A percentile compares a stretch with the other conserved stretches of the same genome.
phyloP scores from a whole-genome alignment of 2,888 invertebrate species.

The Idaea biselata region DNA sequence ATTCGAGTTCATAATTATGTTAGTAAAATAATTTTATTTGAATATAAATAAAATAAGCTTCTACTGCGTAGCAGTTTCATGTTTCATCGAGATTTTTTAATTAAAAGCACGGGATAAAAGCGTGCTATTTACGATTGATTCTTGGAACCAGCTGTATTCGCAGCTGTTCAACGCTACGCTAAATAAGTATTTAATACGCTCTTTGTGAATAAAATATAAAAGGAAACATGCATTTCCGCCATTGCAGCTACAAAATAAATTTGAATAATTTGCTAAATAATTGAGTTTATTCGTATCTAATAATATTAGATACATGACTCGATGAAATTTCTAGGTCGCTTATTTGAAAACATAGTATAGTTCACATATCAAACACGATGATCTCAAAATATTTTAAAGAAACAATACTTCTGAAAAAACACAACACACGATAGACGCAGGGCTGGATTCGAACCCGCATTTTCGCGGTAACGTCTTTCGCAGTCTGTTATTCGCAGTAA shows the following conservation, averaged over 20 bases:
- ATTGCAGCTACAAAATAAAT: neutral
- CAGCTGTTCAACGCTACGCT: conserved; percentile 14
- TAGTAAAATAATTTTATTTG: neutral
- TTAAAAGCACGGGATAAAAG: conserved; percentile 11
- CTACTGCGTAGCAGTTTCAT: conserved; percentile 1
- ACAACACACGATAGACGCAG: too few relatives aligned
- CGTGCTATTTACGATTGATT: conserved; percentile 19
- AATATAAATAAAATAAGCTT: conserved; percentile 11
- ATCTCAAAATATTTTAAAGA: too few relatives aligned
- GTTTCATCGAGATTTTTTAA: conserved; percentile 17
- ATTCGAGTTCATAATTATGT: too few relatives aligned
- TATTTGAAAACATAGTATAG: neutral
- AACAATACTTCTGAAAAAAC: too few relatives aligned
- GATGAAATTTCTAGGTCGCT: too few relatives aligned
- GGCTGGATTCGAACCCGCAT: too few relatives aligned
- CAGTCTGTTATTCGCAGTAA: too few relatives aligned
- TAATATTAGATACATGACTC: too few relatives aligned
- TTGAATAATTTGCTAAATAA: too few relatives aligned
- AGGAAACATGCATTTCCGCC: neutral
- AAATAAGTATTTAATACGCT: neutral
- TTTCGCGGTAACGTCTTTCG: too few relatives aligned
- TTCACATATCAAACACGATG: neutral
- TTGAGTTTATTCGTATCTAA: too few relatives aligned
- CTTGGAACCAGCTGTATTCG: conserved; percentile 19
- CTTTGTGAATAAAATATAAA: neutral